A percentile compares a stretch with the other conserved stretches of the same genome.
These are phyloP conservation scores for Chaitophorus viminalis DNA, from an alignment of 2,888 invertebrate species.

Conservation along the genomic window DNA sequence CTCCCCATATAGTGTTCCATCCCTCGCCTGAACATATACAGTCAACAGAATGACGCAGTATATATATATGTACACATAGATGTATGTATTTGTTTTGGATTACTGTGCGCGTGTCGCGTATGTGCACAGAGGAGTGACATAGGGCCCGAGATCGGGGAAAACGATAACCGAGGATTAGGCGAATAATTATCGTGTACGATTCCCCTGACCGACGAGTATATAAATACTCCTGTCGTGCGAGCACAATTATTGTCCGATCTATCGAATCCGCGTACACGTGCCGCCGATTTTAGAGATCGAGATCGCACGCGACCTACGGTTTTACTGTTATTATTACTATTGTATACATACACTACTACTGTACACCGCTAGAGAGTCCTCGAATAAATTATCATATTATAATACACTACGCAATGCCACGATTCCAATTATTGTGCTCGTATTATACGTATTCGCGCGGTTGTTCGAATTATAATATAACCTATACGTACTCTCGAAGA, in stretches of 20 bases:
- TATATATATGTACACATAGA: too few relatives aligned
- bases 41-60: not conserved
- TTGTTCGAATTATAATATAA: not conserved
- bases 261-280: slow-evolving; percentile 26
- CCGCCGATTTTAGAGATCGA: slow-evolving; percentile 33
- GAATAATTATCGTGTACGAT: not conserved
- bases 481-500: too few relatives aligned
- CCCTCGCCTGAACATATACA: not conserved
- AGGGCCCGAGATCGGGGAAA: not conserved
- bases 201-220: not conserved
- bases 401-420: not conserved
- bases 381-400: not conserved
- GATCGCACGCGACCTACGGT: slow-evolving; percentile 39
- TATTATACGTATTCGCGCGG: not conserved
- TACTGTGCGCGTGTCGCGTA: slow-evolving; percentile 21
- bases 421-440: not conserved
- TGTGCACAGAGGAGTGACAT: not conserved
- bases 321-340: slow-evolving; percentile 28
- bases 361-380: not conserved
- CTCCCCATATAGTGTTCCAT: too few relatives aligned
- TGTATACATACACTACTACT: not conserved
- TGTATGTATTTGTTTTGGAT: slow-evolving; percentile 48
- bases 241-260: not conserved
- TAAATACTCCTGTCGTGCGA: too few relatives aligned
- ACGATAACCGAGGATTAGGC: slow-evolving; percentile 36